Evolutionary conservation across 2,797 vertebrate genomes (phyloP).

Genomic region (Tympanoctomys barrerae): DNA sequence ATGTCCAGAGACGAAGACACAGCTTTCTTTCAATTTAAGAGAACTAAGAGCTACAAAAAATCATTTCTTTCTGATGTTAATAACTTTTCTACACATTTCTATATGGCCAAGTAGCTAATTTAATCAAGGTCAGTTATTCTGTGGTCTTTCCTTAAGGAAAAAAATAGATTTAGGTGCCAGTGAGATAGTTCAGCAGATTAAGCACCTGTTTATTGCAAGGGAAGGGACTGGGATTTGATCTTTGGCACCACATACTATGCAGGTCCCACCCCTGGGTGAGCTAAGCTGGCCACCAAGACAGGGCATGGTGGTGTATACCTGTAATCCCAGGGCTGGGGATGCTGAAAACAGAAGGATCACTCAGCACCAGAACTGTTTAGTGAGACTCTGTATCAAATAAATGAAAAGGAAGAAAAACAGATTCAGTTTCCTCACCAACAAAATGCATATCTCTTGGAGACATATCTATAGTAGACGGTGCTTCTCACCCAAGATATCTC

Average conservation of each 20-base stretch:
- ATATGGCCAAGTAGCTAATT: constrained; percentile 2
- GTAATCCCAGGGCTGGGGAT: too few species aligned
- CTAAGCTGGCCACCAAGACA: too few species aligned
- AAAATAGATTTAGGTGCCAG: not conserved
- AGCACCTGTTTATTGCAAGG: too few species aligned
- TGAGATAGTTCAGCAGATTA: too few species aligned
- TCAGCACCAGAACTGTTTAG: too few species aligned
- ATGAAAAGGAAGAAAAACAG: not conserved
- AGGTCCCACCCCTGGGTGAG: too few species aligned
- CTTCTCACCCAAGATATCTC: not conserved
- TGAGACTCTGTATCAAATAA: too few species aligned
- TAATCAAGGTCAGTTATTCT: constrained; percentile 23
- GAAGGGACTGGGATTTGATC: too few species aligned
- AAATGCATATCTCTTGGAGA: constrained; percentile 29
- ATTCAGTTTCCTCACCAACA: not conserved
- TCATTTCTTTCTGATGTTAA: not conserved
- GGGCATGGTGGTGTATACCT: too few species aligned
- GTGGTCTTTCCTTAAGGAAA: not conserved
- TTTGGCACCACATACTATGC: too few species aligned
- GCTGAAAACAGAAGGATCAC: too few species aligned
- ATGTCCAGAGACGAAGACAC: constrained; percentile 29
- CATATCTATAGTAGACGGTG: not conserved
- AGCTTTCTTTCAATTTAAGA: constrained; percentile 25
- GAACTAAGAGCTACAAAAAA: constrained; percentile 8
- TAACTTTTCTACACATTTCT: not conserved